phyloP scores from a whole-genome alignment of 2,888 invertebrate species.

The Esperia sulphurella region DNA sequence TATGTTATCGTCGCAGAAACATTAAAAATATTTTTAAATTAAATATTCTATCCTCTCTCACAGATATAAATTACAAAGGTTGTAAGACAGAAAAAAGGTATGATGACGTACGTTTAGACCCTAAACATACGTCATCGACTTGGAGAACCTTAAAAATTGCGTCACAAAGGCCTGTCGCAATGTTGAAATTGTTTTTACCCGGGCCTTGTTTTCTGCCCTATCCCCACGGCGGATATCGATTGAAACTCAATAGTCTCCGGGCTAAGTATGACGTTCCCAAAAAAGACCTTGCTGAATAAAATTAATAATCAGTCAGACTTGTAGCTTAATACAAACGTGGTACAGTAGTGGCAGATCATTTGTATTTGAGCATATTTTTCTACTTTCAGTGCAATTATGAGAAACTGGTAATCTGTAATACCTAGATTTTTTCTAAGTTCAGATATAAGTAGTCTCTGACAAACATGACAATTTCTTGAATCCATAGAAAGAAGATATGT shows the following conservation, averaged over 20 bases:
- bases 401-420: too few relatives aligned
- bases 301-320: constrained; percentile 41
- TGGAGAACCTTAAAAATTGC: neutral
- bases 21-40: too few relatives aligned
- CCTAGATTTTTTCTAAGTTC: too few relatives aligned
- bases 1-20: too few relatives aligned
- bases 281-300: constrained; percentile 26
- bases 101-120: neutral
- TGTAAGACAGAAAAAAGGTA: neutral
- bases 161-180: constrained; percentile 11
- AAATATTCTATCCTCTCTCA: too few relatives aligned
- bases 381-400: too few relatives aligned
- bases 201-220: constrained; percentile 11
- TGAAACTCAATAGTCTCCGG: constrained; percentile 19
- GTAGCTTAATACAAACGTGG: constrained; percentile 5
- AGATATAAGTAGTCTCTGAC: too few relatives aligned
- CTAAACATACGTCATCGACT: neutral
- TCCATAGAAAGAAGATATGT: too few relatives aligned
- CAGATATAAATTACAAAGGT: neutral
- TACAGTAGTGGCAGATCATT: too few relatives aligned
- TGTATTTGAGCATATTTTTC: too few relatives aligned
- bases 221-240: constrained; percentile 14
- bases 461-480: too few relatives aligned
- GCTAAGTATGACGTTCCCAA: constrained; percentile 17
- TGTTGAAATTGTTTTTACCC: constrained; percentile 18